Evolutionary conservation across 35 echinoderm and acorn worm genomes (phyloP).

Genomic region (Chiridota heheva): DNA sequence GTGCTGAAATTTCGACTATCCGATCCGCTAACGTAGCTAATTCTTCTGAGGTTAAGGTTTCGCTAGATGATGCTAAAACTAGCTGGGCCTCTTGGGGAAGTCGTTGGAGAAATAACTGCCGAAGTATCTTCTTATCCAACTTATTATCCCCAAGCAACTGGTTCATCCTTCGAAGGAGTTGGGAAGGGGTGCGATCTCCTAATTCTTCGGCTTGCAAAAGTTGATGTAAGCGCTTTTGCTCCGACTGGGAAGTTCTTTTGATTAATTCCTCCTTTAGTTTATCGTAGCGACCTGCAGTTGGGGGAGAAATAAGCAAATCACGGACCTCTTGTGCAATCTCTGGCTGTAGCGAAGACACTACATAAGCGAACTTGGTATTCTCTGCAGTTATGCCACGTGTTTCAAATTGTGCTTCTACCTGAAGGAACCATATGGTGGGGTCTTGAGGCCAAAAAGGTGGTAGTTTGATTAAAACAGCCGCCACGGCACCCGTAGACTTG

Average conservation of each 20-base stretch:
- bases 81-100: not conserved
- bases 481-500: not conserved
- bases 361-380: slow-evolving; percentile 29
- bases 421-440: slow-evolving; percentile 21
- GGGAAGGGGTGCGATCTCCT: slow-evolving; percentile 4
- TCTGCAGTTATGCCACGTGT: slow-evolving; percentile 40
- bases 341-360: slow-evolving; percentile 27
- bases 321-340: slow-evolving; percentile 14
- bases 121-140: not conserved
- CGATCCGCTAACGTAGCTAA: slow-evolving; percentile 21
- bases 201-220: slow-evolving; percentile 17
- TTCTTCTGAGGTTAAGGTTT: not conserved
- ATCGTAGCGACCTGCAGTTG: not conserved
- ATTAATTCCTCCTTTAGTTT: slow-evolving; percentile 6
- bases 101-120: not conserved
- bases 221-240: slow-evolving; percentile 29
- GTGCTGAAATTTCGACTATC: slow-evolving; percentile 20
- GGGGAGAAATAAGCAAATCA: slow-evolving; percentile 20
- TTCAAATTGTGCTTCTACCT: slow-evolving; percentile 47
- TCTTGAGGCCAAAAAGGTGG: slow-evolving; percentile 41
- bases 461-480: slow-evolving; percentile 17
- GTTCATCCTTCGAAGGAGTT: slow-evolving; percentile 20
- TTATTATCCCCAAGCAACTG: slow-evolving; percentile 2
- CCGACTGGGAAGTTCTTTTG: slow-evolving; percentile 22
- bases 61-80: not conserved